Evolutionary conservation across 1,140 invertebrate species (phyloP), one percentile per base, ranked within the genome.

Genomic region (Elymnias hypermnestra): DNA sequence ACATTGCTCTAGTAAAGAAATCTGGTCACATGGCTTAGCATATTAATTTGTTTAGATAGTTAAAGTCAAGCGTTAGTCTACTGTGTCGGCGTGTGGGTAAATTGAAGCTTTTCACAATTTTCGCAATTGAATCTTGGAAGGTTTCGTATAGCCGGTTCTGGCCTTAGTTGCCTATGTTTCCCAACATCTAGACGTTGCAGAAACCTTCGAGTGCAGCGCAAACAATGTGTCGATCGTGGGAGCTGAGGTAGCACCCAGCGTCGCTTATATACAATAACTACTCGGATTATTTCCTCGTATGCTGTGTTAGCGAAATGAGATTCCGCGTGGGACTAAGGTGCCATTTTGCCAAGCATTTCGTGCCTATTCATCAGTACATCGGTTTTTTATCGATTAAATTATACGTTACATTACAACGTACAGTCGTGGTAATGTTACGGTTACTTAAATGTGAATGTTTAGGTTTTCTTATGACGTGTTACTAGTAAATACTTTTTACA

Each of bases 141-240:
- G 64, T 77, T 79, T 81, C 64, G 75, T 77, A 76, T 57, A 65
- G 76, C 63, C 74, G 65, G 73, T 72, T 79, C 61, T 74, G 69
- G 60, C 63, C 62, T 75, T 62, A 63, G 53, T 60, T 62, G 66
- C 56, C 71, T 67, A 56, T 45, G 61, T 78, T 81, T 83, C 76
- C 49, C 67, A 83, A 81, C 59, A 67, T 39, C 67, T 61, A 68
- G 64, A 57, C 62, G 60, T 77, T 83, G 79, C 79, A 75, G 74
- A 77, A 78, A 81, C 67, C 71, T 72, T 73, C 60, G 67, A 81
- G 70, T 73, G 69, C 69, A 81, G 53, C 51, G 61, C 64, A 68
- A 83, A 83, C 75, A 83, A 78, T 63, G 57, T 63, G 57, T 56
- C 50, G 56, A 62, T 76, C 73, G 75, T 81, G 75, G 74, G 74